Base-by-base conservation (phyloP, 2,888 invertebrate genomes). In the Encarsia formosa region DNA sequence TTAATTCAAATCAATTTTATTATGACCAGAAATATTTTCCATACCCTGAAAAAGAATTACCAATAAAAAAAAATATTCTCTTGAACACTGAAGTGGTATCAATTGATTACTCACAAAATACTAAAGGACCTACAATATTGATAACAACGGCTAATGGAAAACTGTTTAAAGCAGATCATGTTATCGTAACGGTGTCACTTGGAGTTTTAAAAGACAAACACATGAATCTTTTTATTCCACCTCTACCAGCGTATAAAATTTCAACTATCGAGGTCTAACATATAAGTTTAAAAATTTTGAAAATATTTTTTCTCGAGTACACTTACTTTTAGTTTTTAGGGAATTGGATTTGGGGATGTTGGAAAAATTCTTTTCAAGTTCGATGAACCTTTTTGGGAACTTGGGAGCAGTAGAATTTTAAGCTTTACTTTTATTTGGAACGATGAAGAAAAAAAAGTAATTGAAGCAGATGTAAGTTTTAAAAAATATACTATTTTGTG, bases 361-460 rank as follows among this genome's bases (percentile, higher is more conserved):
- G 79, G 82, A 54, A 89, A 89, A 74, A 79, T 88, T 16, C 79
- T 81, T 44, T 61, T 89, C 1, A 75, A 78, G 31, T 90, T 85
- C 67, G 74, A 81, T 0, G 64, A 75, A 5, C 73, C 76, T 3
- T 87, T 87, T 83, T 88, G 87, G 86, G 13, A 29, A 2, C 43
- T 52, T 13, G 40, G 47, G 29, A n/a, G 26, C 2, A 23, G 9
- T 8, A 42, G 24, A 18, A 13, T 45, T 6, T n/a, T 35, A 9
- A 5, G 16, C 6, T 47, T 43, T n/a, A 24, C 26, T 11, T 51
- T 54, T 15, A 1, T 84, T 2, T 85, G 84, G 85, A 78, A 74
- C 11, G 71, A 80, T 5, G 70, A 76, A 41, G 81, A 82, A 52
- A 64, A 61, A 20, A 57, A 16, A 26, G 18, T 3, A 26, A 31